Percentiles rank a stretch among this genome's conserved stretches.
These are phyloP conservation scores for pig (Sus scrofa) DNA, from an alignment of 2,113 vertebrate genomes.

Conservation along the genomic window DNA sequence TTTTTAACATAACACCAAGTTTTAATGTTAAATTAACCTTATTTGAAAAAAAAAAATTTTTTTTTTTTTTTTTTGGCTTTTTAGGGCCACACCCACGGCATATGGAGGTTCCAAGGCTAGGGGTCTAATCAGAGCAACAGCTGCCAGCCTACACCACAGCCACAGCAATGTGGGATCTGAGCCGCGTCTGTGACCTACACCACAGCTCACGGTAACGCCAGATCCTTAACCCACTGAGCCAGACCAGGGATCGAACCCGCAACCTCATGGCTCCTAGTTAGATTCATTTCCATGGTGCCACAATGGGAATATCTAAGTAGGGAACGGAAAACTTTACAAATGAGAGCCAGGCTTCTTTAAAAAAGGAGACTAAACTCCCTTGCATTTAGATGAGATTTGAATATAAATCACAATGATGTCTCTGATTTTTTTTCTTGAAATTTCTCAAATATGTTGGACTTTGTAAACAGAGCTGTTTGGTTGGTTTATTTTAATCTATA, in stretches of 20 bases:
- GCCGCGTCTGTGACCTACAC: too few species aligned
- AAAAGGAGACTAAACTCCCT: not conserved
- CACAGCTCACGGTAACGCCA: too few species aligned
- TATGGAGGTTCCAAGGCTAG: too few species aligned
- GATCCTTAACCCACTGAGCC: too few species aligned
- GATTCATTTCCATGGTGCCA: too few species aligned
- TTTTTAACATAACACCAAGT: constrained; percentile 16
- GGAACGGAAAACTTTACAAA: not conserved
- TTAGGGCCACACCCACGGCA: too few species aligned
- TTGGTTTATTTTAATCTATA: not conserved
- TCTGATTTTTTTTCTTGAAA: not conserved
- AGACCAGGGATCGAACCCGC: too few species aligned
- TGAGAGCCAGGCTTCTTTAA: not conserved
- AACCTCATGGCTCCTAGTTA: too few species aligned
- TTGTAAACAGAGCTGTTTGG: not conserved
- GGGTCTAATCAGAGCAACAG: too few species aligned
- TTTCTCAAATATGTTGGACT: constrained; percentile 3
- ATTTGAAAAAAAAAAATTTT: not conserved
- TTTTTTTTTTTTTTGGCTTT: too few species aligned
- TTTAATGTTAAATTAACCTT: constrained; percentile 34
- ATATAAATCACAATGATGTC: not conserved
- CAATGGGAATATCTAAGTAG: not conserved
- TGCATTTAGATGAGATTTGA: not conserved
- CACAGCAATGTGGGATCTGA: too few species aligned
- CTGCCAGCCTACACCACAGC: too few species aligned